Evolutionary conservation across 2,888 invertebrate species (phyloP).

Genomic region (Sminthurides aquaticus): DNA sequence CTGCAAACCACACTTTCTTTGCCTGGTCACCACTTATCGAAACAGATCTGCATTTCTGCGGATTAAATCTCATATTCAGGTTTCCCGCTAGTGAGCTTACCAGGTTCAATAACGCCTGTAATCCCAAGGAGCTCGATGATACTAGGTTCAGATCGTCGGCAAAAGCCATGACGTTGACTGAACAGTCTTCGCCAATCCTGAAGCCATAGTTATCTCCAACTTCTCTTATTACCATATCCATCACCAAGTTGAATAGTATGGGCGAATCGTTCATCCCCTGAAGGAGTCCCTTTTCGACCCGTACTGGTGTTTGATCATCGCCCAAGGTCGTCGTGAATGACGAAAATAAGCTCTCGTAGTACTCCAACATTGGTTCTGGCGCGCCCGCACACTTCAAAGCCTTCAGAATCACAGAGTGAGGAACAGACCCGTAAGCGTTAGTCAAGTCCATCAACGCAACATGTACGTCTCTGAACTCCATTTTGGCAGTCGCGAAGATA

Average conservation of each 20-base stretch:
- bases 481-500: neutral
- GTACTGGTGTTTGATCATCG: neutral
- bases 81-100: neutral
- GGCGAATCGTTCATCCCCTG: neutral
- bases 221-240: neutral
- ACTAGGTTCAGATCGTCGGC: neutral
- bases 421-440: neutral
- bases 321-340: neutral
- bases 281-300: neutral
- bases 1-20: neutral
- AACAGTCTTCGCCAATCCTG: neutral
- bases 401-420: neutral
- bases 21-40: neutral
- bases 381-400: neutral
- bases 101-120: neutral
- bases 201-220: neutral
- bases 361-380: neutral
- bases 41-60: neutral
- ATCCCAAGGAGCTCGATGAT: neutral
- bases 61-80: neutral
- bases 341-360: neutral
- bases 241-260: neutral
- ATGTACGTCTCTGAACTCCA: neutral
- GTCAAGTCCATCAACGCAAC: neutral
- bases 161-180: neutral